Evolutionary conservation across 2,113 vertebrate species (phyloP).

Genomic region (Delphinapterus leucas): DNA sequence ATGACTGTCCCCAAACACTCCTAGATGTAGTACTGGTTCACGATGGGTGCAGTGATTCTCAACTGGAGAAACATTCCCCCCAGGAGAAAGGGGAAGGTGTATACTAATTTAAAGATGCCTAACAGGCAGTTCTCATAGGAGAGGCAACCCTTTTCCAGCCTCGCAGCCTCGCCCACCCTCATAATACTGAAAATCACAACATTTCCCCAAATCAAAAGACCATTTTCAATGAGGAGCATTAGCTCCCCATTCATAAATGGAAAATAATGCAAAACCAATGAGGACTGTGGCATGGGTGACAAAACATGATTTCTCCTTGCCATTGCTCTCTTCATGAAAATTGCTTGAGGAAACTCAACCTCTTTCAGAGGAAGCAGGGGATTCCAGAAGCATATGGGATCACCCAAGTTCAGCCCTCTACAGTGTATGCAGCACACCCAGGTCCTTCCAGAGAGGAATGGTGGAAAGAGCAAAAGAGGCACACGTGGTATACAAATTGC

Average conservation of each 20-base stretch:
- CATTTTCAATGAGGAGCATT: background rate
- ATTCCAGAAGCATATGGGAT: background rate
- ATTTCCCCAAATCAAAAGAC: background rate
- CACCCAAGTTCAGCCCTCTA: background rate
- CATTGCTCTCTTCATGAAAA: background rate
- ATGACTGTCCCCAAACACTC: background rate
- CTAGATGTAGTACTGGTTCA: background rate
- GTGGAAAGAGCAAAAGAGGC: background rate
- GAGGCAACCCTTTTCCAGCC: background rate
- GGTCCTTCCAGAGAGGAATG: background rate
- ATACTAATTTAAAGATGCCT: background rate
- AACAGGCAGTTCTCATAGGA: background rate
- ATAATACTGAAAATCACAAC: background rate
- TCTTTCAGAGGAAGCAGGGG: background rate
- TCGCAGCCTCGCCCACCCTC: background rate
- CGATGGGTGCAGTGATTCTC: background rate
- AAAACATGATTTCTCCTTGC: background rate
- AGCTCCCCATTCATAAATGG: background rate
- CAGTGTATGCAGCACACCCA: accelerated
- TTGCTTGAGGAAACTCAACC: background rate
- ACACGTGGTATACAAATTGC: accelerated
- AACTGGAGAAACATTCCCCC: background rate
- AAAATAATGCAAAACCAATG: background rate
- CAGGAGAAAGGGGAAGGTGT: background rate
- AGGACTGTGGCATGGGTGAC: background rate